Evolutionary conservation across 2,888 invertebrate species (phyloP).

Genomic region (Luperina nickerlii): DNA sequence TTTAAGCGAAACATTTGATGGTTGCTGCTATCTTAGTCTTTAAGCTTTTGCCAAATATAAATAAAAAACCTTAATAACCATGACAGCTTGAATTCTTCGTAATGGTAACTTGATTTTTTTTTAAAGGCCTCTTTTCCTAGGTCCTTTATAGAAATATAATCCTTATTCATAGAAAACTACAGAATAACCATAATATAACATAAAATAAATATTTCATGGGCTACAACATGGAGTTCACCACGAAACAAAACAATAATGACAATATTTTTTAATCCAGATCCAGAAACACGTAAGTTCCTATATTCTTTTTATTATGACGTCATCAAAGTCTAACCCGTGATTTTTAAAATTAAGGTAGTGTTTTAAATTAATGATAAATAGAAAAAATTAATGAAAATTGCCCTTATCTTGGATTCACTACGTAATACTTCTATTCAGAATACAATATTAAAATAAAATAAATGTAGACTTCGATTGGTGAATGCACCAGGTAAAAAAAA

Average conservation of each 20-base stretch:
- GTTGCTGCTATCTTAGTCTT: conserved; percentile 33
- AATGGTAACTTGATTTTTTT: conserved; percentile 65
- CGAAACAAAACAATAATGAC: conserved; percentile 35
- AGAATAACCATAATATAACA: conserved; percentile 41
- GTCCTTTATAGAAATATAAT: conserved; percentile 59
- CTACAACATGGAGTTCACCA: conserved; percentile 28
- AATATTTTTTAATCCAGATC: conserved; percentile 39
- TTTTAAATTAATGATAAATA: neutral
- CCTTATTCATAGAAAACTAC: conserved; percentile 50
- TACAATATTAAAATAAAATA: neutral
- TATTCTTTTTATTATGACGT: neutral
- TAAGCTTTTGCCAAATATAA: conserved; percentile 41
- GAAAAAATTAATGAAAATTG: neutral
- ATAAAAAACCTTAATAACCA: conserved; percentile 40
- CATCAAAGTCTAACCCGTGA: neutral
- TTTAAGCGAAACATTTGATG: conserved; percentile 35
- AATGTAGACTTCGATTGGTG: neutral
- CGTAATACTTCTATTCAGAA: neutral
- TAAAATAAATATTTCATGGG: conserved; percentile 49
- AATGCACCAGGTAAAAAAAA: no score
- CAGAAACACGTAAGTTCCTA: conserved; percentile 35
- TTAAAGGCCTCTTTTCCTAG: conserved; percentile 52
- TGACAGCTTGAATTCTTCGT: conserved; percentile 53
- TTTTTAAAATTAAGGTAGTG: neutral
- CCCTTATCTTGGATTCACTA: neutral